Evolutionary conservation across 2,797 vertebrate genomes (phyloP).

Genomic region (Spatula clypeata): DNA sequence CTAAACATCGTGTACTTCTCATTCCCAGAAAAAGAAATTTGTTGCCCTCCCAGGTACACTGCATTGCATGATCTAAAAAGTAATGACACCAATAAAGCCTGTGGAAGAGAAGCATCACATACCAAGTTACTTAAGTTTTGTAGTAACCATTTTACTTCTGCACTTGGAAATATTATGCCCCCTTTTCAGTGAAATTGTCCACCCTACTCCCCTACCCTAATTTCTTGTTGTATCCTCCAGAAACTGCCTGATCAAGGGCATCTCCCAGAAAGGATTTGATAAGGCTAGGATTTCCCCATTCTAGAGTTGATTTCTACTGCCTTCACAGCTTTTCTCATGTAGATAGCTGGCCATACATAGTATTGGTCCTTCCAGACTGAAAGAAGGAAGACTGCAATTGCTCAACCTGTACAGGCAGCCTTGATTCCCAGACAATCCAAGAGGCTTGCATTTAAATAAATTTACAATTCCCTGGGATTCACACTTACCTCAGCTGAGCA

Average conservation of each 20-base stretch:
- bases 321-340: background rate
- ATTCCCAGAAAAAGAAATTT: rapidly evolving
- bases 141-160: background rate
- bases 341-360: background rate
- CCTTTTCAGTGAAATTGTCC: background rate
- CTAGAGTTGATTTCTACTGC: background rate
- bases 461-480: background rate
- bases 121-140: background rate
- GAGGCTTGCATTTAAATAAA: background rate
- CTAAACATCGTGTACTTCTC: background rate
- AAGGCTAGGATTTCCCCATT: background rate
- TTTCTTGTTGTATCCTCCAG: background rate
- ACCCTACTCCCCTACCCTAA: background rate
- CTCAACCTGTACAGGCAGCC: background rate
- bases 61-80: background rate
- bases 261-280: background rate
- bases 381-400: background rate
- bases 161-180: background rate
- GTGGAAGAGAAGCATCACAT: background rate
- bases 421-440: background rate
- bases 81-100: background rate
- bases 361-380: background rate
- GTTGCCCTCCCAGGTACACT: background rate
- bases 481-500: background rate
- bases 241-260: background rate